Base-by-base conservation (phyloP, 2,113 vertebrate genomes). In the Megaceryle torquata region DNA sequence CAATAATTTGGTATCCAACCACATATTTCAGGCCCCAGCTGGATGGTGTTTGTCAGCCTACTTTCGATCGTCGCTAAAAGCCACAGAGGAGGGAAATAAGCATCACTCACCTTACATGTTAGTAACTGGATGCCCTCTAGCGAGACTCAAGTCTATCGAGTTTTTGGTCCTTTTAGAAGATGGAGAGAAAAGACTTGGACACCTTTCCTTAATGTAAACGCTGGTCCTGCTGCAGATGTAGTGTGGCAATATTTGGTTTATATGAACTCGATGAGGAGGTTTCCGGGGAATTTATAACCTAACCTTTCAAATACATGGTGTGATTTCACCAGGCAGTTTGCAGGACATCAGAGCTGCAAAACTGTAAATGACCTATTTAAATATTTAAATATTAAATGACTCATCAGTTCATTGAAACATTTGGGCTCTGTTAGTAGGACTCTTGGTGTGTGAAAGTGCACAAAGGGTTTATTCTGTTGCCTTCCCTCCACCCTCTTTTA, bases 51-150 rank as follows among this genome's bases (percentile, higher is more conserved):
- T 89, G 86, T 90, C 87, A 75, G 48, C 74, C 81, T 65, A 14
- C 54, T 91, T 96, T 93, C 29, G 1, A 35, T 86, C 1, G 1
- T 72, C 44, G 26, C 2, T 69, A 71, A 82, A 96, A 97, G 74
- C 91, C 86, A 76, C 57, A 80, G 88, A n/a, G 67, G 56, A 89
- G 89, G 68, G 82, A 86, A 79, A 86, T 57, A 5, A 76, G 74
- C 77, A 46, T 79, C 65, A 4, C 74, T 74, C 51, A 14, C 29
- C 74, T 57, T 63, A 22, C 88, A 39, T 5, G 4, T 72, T 69
- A 93, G 93, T 53, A 91, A 82, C 81, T 89, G 83, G 88, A 96
- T 96, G 96, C 95, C 96, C 96, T 97, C 95, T 97, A 96, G 96
- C 21, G 91, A 96, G 96, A 63, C 91, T 88, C 53, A 26, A 65